Evolutionary conservation across 2,888 invertebrate genomes (phyloP).

Genomic region (Troides oblongomaculatus): DNA sequence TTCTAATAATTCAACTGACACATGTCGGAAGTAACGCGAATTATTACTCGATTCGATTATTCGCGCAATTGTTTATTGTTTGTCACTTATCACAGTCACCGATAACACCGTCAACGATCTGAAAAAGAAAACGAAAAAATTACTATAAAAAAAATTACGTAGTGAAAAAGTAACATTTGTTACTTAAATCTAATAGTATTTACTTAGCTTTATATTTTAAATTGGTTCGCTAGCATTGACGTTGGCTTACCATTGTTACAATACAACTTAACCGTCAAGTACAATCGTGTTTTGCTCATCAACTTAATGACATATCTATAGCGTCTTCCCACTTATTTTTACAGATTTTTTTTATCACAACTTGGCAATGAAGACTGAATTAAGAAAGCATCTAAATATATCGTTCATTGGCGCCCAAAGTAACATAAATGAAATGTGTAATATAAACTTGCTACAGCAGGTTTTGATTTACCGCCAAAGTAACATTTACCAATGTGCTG

Average conservation of each 20-base stretch:
- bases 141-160: neutral
- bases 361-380: no score
- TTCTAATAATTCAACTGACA: conserved; percentile 27
- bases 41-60: conserved; percentile 31
- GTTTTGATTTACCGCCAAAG: no score
- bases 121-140: conserved; percentile 42
- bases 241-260: conserved; percentile 14
- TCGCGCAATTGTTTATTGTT: conserved; percentile 35
- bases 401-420: no score
- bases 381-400: no score
- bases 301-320: conserved; percentile 5
- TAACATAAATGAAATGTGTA: no score
- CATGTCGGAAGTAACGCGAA: conserved; percentile 18
- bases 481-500: no score
- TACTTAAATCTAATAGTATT: neutral
- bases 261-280: conserved; percentile 28
- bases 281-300: conserved; percentile 22
- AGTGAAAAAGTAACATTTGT: neutral
- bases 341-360: no score
- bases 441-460: no score
- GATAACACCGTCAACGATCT: conserved; percentile 48
- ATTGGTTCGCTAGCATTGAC: neutral
- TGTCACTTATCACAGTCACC: conserved; percentile 42
- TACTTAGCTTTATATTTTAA: neutral
- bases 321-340: neutral